Evolutionary conservation across 2,113 vertebrate genomes (phyloP).

Genomic region (Sciurus niger): DNA sequence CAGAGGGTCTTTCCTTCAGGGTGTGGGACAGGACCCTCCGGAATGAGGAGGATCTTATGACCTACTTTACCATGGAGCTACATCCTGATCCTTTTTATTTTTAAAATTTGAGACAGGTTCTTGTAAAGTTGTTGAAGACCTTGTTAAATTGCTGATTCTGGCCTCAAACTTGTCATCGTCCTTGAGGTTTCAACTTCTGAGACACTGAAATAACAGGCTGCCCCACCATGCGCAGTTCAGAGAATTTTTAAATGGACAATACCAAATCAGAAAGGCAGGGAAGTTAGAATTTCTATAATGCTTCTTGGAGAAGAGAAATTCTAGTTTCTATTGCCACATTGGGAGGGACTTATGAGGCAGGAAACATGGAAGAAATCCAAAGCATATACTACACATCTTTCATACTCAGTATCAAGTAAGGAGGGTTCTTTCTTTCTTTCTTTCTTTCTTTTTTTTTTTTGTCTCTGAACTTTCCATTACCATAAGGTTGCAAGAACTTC

Average conservation of each 20-base stretch:
- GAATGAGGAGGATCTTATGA: neutral
- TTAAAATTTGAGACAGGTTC: too few species aligned
- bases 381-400: neutral
- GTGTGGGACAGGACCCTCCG: neutral
- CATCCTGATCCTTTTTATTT: too few species aligned
- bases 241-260: neutral
- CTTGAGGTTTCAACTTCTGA: too few species aligned
- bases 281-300: neutral
- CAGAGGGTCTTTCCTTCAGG: neutral
- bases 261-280: neutral
- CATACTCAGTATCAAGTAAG: neutral
- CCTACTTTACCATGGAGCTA: neutral
- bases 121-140: too few species aligned
- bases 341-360: neutral
- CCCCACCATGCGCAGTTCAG: neutral
- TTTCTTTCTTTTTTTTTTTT: neutral
- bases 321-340: neutral
- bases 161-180: too few species aligned
- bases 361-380: neutral
- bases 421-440: slow-evolving; percentile 20
- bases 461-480: neutral
- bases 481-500: neutral
- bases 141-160: too few species aligned
- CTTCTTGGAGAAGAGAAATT: neutral
- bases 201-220: too few species aligned